Evolutionary conservation across 1,140 invertebrate genomes (phyloP), one percentile per base, ranked within the genome.

Genomic region (Ceratina japonica): DNA sequence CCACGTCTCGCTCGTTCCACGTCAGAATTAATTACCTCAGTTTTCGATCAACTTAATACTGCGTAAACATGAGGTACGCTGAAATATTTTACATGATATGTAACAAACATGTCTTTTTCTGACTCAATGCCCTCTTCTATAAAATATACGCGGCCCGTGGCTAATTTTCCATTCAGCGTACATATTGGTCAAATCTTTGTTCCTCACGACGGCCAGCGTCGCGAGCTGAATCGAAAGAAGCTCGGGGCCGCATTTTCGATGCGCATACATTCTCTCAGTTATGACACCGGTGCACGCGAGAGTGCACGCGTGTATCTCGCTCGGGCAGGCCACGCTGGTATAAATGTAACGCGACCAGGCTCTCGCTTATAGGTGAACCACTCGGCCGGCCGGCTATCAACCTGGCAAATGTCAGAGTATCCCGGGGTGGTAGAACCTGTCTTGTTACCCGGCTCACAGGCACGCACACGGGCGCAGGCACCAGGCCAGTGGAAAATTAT

Each of bases 361-460:
- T 44, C 68, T 68, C 51, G 76, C 73, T 79, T 79, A 87, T 87
- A 87, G 84, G 86, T 87, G 86, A 86, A 86, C 82, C 80, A 87
- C 86, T 87, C 84, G 27, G 27, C 27, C 37, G 54, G 73, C 22
- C 68, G 76, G 64, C 74, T 82, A 84, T 86, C 81, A 88, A 86
- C 83, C 83, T 84, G 83, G 87, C 83, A 88, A 88, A 88, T 88
- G 85, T 88, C 87, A 88, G 84, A 87, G 84, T 86, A 70, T 83
- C 80, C 76, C 75, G 31, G 65, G 56, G 62, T 74, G 62, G 72
- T 65, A 77, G 79, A 85, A 85, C 84, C 78, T 85, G 81, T 85
- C 84, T 49, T 70, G 64, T 63, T 49, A 70, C 56, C 4, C 12
- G 20, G 1, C 54, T 56, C 52, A 58, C 58, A n/a, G 58, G 52